Evolutionary conservation across 2,888 invertebrate species (phyloP).

Genomic region (Amiota minor): DNA sequence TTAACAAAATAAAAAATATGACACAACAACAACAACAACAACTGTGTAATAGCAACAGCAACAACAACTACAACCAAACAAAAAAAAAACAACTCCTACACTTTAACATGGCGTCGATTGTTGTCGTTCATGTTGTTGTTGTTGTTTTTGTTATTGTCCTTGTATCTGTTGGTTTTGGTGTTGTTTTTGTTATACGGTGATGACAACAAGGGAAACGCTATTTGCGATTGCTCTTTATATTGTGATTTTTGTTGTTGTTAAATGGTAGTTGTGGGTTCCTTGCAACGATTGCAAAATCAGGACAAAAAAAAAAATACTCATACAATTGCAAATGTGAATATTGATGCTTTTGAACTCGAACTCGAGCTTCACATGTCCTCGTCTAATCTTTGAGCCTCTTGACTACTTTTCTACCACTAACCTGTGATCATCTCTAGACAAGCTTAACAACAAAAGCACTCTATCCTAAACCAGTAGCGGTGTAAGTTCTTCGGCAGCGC

Average conservation of each 20-base stretch:
- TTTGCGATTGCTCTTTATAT: conserved; percentile 18
- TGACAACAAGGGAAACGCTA: too few species aligned
- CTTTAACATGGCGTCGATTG: conserved; percentile 12
- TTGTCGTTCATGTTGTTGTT: conserved; percentile 27
- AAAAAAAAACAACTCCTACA: conserved; percentile 44
- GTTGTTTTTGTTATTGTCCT: conserved; percentile 30
- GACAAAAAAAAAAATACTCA: conserved; percentile 63
- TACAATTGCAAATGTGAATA: conserved; percentile 68
- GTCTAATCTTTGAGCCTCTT: too few species aligned
- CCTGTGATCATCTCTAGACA: too few species aligned
- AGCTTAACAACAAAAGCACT: too few species aligned
- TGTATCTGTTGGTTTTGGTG: conserved; percentile 46
- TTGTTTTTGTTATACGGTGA: conserved; percentile 28
- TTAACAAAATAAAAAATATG: background rate
- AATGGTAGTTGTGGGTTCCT: conserved; percentile 45
- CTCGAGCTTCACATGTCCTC: too few species aligned
- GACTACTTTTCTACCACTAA: too few species aligned
- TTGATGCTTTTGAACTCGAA: conserved; percentile 50
- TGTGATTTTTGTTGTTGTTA: conserved; percentile 29
- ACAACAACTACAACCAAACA: conserved; percentile 40
- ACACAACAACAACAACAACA: background rate
- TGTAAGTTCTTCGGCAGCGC: too few species aligned
- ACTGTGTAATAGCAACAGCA: conserved; percentile 35
- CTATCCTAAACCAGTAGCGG: too few species aligned
- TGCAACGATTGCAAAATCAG: conserved; percentile 59